Evolutionary conservation across 2,113 vertebrate species (phyloP).

Genomic region (Phalacrocorax aristotelis): DNA sequence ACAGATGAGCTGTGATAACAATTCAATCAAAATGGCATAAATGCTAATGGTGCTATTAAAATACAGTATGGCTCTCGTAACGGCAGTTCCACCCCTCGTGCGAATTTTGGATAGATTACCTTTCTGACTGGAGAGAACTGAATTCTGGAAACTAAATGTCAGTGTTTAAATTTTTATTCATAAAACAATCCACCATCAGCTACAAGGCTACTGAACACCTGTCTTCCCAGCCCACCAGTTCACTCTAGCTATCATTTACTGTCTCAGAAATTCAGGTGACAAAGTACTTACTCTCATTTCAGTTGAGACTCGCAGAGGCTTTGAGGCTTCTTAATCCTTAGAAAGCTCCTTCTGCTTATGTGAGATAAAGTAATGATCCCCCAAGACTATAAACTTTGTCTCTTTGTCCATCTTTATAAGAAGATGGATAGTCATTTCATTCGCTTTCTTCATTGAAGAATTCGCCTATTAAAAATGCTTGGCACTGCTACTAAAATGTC

Average conservation of each 20-base stretch:
- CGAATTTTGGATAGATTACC: background rate
- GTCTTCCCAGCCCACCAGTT: background rate
- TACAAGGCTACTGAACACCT: background rate
- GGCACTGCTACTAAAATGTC: background rate
- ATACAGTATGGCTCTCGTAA: background rate
- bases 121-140: background rate
- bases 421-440: background rate
- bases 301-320: background rate
- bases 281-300: background rate
- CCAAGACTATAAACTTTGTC: background rate
- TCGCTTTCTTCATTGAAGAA: background rate
- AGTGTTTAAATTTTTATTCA: background rate
- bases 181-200: background rate
- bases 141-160: background rate
- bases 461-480: background rate
- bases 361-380: constrained; percentile 1
- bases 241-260: background rate
- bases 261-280: background rate
- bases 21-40: constrained; percentile 14
- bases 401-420: background rate
- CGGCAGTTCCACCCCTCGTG: background rate
- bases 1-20: background rate
- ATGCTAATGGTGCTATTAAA: background rate
- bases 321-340: background rate
- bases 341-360: constrained; percentile 3